Conservation (phyloP, 1,140 invertebrate genomes). For the Trachymyrmex cornetzi region DNA sequence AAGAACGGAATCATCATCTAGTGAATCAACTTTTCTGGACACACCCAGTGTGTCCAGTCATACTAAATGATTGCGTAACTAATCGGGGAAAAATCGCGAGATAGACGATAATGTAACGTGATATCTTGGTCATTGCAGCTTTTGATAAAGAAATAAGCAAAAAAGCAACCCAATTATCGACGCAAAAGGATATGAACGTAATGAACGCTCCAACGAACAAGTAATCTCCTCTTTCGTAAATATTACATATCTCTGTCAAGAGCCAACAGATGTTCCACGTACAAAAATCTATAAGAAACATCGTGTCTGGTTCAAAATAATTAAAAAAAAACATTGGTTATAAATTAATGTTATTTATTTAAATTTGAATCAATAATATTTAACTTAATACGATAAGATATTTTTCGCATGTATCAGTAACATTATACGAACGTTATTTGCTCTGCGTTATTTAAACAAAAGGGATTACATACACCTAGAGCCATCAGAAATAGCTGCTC, state of each 20-base stretch:
- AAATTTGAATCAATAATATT: neutral
- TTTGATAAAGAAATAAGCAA: constrained; percentile 2
- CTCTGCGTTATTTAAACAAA: neutral
- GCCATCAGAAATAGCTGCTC: too few relatives aligned
- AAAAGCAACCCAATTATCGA: neutral
- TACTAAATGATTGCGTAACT: neutral
- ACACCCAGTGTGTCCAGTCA: neutral
- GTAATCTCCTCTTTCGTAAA: neutral
- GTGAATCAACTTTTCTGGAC: neutral
- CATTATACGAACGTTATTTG: neutral
- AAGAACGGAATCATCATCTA: neutral
- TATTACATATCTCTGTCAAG: constrained; percentile 10
- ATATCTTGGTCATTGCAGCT: neutral
- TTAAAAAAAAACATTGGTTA: too few relatives aligned
- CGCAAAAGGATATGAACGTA: neutral
- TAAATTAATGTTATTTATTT: neutral
- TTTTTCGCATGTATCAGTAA: neutral
- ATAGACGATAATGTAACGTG: constrained; percentile 9
- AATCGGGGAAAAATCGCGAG: neutral
- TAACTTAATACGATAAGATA: neutral
- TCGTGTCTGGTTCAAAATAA: too few relatives aligned
- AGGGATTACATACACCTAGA: too few relatives aligned
- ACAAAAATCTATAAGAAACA: too few relatives aligned
- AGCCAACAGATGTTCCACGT: neutral
- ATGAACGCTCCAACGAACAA: neutral